These are phyloP conservation scores for Synergus laeviventris DNA, from an alignment of 2,888 invertebrate genomes.

Conservation along the genomic window DNA sequence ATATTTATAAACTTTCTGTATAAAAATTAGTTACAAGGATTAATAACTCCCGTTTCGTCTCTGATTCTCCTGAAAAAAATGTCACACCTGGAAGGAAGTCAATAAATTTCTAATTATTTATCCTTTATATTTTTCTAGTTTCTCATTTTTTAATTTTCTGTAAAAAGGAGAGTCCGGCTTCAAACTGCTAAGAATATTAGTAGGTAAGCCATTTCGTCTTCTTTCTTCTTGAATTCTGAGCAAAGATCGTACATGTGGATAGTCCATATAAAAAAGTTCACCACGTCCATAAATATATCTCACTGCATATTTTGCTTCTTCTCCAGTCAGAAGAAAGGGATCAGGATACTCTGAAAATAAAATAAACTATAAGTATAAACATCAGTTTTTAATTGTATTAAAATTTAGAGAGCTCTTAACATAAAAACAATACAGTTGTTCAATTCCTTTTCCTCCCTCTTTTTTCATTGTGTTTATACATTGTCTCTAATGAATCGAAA, in stretches of 20 bases:
- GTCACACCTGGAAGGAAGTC: neutral
- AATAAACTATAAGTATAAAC: conserved; percentile 18
- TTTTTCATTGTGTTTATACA: neutral
- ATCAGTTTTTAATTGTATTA: too few relatives aligned
- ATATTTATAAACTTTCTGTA: neutral
- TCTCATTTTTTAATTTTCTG: conserved; percentile 5
- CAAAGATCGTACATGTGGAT: conserved; percentile 81
- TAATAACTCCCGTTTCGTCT: neutral
- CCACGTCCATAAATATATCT: conserved; percentile 78
- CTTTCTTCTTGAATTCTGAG: conserved; percentile 81
- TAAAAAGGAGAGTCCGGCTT: conserved; percentile 80
- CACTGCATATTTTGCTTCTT: conserved; percentile 79
- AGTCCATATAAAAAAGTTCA: conserved; percentile 81
- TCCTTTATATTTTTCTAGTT: neutral
- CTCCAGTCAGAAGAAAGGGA: conserved; percentile 80
- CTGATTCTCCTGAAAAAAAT: neutral
- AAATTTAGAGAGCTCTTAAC: too few relatives aligned
- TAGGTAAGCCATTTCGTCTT: conserved; percentile 79
- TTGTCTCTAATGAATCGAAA: too few relatives aligned
- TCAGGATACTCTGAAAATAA: conserved; percentile 75
- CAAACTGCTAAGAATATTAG: conserved; percentile 81
- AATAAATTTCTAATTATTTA: neutral
- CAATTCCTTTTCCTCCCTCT: neutral
- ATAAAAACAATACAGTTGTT: too few relatives aligned
- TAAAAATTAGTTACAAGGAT: neutral